phyloP scores from a whole-genome alignment of 1,140 invertebrate genomes.

The Drosophila athabasca region DNA sequence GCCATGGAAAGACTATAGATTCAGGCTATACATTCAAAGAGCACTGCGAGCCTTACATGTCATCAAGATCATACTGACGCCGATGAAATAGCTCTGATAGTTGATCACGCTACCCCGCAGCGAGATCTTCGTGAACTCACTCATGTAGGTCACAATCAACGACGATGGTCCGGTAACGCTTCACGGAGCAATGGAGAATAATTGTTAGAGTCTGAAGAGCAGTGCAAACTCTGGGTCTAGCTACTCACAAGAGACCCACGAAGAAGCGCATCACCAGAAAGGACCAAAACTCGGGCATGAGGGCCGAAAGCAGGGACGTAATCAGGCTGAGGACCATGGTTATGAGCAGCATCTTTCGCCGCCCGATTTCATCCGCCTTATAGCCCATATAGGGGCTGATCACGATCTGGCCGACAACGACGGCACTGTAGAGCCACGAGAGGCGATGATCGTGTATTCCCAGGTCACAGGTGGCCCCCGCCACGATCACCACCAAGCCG shows the following conservation, averaged over 20 bases:
- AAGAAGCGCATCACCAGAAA: constrained; percentile 35
- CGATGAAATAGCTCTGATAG: constrained; percentile 31
- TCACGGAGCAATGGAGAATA: too few relatives aligned
- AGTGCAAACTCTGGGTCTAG: background rate
- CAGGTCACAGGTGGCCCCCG: constrained; percentile 39
- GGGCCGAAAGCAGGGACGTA: constrained; percentile 23
- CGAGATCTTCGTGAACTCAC: constrained; percentile 41
- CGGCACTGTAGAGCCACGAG: constrained; percentile 14
- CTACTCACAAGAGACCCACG: constrained; percentile 33
- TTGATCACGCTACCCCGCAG: constrained; percentile 45
- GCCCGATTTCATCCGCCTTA: constrained; percentile 41
- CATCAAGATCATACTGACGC: constrained; percentile 37
- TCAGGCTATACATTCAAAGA: background rate
- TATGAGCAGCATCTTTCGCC: constrained; percentile 41
- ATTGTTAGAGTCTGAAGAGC: background rate
- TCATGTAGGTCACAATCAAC: constrained; percentile 35
- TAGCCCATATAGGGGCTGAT: constrained; percentile 27
- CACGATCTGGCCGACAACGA: constrained; percentile 17
- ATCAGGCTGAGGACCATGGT: background rate
- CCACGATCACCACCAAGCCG: constrained; percentile 28
- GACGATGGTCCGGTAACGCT: constrained; percentile 33
- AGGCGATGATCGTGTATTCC: background rate
- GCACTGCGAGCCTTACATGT: constrained; percentile 27
- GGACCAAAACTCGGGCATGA: constrained; percentile 59
- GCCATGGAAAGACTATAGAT: background rate